Conservation (phyloP, 2,113 vertebrate species). For the Ancistrus triradiatus region DNA sequence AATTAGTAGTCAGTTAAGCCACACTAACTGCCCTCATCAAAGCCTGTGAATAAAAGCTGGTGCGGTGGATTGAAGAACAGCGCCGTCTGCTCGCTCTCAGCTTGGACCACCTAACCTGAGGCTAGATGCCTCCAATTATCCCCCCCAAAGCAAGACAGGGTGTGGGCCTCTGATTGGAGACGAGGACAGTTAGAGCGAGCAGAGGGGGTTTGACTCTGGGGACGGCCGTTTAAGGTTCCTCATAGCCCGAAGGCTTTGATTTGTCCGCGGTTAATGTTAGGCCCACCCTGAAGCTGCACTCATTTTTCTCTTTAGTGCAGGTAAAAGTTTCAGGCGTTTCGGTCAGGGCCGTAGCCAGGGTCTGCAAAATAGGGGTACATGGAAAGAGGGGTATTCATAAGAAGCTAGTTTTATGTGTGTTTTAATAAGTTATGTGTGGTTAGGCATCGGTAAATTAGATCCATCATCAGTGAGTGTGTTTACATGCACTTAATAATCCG, state of each 20-base stretch:
- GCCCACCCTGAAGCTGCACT: slow-evolving; percentile 24
- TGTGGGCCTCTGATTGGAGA: slow-evolving; percentile 55
- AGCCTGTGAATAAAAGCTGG: slow-evolving; percentile 34
- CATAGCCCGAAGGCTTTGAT: slow-evolving; percentile 50
- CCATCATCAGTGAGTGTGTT: too few relatives aligned
- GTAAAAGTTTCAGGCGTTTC: too few relatives aligned
- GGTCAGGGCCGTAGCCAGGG: too few relatives aligned
- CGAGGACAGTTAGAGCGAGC: slow-evolving; percentile 47
- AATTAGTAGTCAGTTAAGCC: slow-evolving; percentile 67
- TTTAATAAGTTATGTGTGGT: too few relatives aligned
- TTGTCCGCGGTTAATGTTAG: slow-evolving; percentile 38
- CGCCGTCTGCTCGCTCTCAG: background rate
- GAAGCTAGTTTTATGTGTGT: too few relatives aligned
- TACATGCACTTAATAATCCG: too few relatives aligned
- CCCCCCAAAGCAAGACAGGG: slow-evolving; percentile 23
- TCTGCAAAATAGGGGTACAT: too few relatives aligned
- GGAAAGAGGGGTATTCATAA: too few relatives aligned
- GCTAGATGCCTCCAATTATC: slow-evolving; percentile 5
- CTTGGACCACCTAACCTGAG: slow-evolving; percentile 24
- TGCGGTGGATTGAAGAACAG: slow-evolving; percentile 11
- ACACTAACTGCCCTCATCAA: slow-evolving; percentile 53
- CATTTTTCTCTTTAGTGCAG: too few relatives aligned
- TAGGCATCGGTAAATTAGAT: too few relatives aligned
- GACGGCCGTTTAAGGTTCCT: slow-evolving; percentile 17
- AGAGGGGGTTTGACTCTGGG: slow-evolving; percentile 38